Conservation (phyloP, 2,113 vertebrate genomes). For the Heterochromis multidens region DNA sequence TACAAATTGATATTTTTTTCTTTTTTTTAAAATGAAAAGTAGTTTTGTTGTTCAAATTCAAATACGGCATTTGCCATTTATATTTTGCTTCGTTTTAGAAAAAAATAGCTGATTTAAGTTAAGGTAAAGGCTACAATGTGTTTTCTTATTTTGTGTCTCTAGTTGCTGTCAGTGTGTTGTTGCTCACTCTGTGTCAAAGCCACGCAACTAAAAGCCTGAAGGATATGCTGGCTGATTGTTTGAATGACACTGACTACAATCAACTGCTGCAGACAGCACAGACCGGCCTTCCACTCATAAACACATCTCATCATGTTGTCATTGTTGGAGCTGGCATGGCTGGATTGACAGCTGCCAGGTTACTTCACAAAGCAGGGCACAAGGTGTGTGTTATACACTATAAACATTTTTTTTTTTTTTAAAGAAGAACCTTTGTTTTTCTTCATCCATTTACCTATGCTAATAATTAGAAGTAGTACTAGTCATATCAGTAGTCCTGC, state of each 20-base stretch:
- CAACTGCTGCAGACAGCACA: neutral
- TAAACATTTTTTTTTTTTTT: neutral
- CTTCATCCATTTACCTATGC: neutral
- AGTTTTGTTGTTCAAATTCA: too few relatives aligned
- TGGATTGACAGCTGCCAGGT: conserved; percentile 27
- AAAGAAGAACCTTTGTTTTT: neutral
- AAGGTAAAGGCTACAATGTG: neutral
- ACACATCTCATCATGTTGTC: neutral
- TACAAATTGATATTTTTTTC: too few relatives aligned
- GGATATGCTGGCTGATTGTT: neutral
- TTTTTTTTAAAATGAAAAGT: too few relatives aligned
- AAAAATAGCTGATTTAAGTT: neutral
- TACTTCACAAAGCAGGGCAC: conserved; percentile 47
- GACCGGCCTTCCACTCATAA: neutral
- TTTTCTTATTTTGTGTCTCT: neutral
- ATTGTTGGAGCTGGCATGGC: conserved; percentile 41
- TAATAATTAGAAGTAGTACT: neutral
- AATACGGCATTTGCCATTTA: too few relatives aligned
- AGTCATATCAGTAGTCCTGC: neutral
- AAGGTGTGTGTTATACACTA: neutral
- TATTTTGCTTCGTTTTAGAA: neutral
- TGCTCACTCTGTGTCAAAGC: neutral
- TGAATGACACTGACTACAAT: conserved; percentile 2
- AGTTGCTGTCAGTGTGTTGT: neutral
- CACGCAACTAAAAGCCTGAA: neutral